Evolutionary conservation across 1,140 invertebrate genomes (phyloP).

Genomic region (Nilaparvata lugens): DNA sequence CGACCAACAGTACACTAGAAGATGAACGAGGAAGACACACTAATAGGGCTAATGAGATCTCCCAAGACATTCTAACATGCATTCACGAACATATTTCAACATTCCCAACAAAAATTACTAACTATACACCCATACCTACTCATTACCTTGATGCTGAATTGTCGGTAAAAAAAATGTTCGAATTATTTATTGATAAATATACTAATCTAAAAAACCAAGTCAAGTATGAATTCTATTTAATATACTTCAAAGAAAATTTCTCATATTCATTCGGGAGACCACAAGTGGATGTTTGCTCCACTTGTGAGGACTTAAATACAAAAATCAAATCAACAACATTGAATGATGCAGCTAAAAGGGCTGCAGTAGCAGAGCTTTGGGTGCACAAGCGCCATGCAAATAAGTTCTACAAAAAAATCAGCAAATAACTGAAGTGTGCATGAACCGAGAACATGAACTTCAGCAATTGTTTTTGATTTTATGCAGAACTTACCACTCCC

Average conservation of each 20-base stretch:
- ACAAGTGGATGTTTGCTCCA: constrained; percentile 28
- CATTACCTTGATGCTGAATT: neutral
- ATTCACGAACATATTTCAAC: neutral
- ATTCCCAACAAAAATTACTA: neutral
- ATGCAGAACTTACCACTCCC: too few relatives aligned
- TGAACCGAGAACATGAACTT: constrained; percentile 15
- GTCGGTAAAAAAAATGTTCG: neutral
- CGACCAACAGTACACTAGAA: neutral
- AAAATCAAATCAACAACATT: constrained; percentile 13
- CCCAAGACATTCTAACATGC: neutral
- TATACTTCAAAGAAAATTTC: neutral
- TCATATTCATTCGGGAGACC: constrained; percentile 23
- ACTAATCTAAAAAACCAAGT: neutral
- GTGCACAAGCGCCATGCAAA: constrained; percentile 22
- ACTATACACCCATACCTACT: neutral
- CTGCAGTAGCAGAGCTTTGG: constrained; percentile 26
- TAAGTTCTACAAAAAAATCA: constrained; percentile 29
- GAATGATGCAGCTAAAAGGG: constrained; percentile 25
- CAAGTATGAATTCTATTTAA: neutral
- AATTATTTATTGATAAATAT: neutral
- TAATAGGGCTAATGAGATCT: neutral
- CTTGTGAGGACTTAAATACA: constrained; percentile 19
- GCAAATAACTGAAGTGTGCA: constrained; percentile 19
- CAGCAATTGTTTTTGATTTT: constrained; percentile 30
- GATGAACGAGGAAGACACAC: neutral